phyloP scores from a whole-genome alignment of 1,140 invertebrate species.

The Drosophila fuyamai region DNA sequence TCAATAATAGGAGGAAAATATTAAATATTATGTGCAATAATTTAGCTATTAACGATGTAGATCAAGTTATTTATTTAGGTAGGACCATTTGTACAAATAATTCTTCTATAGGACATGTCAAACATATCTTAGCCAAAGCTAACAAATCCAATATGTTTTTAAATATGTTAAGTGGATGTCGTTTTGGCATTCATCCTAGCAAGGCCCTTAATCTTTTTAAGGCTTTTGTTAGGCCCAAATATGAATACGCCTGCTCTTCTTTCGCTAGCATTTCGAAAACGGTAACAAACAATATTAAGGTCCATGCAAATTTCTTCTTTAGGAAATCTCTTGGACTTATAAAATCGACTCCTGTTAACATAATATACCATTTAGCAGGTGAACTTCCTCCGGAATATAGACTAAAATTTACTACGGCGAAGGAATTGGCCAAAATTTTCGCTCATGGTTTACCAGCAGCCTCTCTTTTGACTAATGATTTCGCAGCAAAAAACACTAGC shows the following conservation, averaged over 20 bases:
- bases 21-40: neutral
- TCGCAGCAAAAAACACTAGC: neutral
- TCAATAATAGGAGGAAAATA: neutral
- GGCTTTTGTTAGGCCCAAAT: neutral
- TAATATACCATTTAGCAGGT: neutral
- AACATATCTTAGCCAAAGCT: neutral
- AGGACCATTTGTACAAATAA: neutral
- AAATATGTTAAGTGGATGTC: neutral
- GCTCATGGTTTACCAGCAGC: no score
- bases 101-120: neutral
- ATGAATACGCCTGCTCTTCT: neutral
- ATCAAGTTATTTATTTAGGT: constrained; percentile 2
- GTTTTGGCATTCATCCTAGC: neutral
- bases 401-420: no score
- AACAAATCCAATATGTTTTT: neutral
- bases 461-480: neutral
- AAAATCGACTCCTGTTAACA: neutral
- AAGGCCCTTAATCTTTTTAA: neutral
- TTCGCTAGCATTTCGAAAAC: neutral
- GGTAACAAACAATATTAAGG: constrained; percentile 1
- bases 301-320: neutral
- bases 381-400: neutral
- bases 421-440: no score
- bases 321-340: neutral
- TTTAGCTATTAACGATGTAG: neutral